Evolutionary conservation across 2,797 vertebrate genomes (phyloP), one percentile per base, ranked within the genome.

Genomic region (Harpagifer antarcticus): DNA sequence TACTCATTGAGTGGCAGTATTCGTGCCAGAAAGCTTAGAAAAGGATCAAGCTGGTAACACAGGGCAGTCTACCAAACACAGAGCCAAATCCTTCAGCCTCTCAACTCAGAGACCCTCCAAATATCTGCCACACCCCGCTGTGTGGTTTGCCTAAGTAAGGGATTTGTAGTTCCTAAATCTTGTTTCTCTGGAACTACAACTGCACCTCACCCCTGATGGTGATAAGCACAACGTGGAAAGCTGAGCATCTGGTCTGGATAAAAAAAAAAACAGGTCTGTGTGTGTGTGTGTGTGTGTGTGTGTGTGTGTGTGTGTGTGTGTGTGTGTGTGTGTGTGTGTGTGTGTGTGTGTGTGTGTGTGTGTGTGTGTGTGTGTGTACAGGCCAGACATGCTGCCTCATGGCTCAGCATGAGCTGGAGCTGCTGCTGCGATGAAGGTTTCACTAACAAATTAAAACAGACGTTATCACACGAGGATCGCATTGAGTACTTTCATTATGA

Each of bases 161-260:
- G 83, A 76, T 88, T 83, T 82, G 74, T 83, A 72, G 74, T 81
- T 37, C 45, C 52, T 74, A 74, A 85, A 73, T 55, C 64, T 14
- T 65, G 75, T 84, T 76, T 63, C 76, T 84, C 19, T 44, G 76
- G 40, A 33, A 83, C 71, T 78, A 83, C 62, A 87, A 78, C 65
- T 69, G 44, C 53, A 76, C 47, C 69, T 9, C 6, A 37, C 33
- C 8, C 8, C 33, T 37, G 33, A 69, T 60, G 73, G 27, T 68
- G 55, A 70, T 69, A 69, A 82, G 74, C 62, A 47, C 62, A 64
- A 83, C 11, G 42, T 82, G 70, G 59, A 86, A 77, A 79, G 40
- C 68, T 43, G n/a, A 83, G 79, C 89, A 92, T 91, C 84, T 92
- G 90, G 78, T 70, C 55, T 76, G 76, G 70, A 85, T 88, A 43